Percentiles rank a stretch among this genome's conserved stretches.
Evolutionary conservation across 2,888 invertebrate species (phyloP).

Genomic region (Zhengitettix transpicula): DNA sequence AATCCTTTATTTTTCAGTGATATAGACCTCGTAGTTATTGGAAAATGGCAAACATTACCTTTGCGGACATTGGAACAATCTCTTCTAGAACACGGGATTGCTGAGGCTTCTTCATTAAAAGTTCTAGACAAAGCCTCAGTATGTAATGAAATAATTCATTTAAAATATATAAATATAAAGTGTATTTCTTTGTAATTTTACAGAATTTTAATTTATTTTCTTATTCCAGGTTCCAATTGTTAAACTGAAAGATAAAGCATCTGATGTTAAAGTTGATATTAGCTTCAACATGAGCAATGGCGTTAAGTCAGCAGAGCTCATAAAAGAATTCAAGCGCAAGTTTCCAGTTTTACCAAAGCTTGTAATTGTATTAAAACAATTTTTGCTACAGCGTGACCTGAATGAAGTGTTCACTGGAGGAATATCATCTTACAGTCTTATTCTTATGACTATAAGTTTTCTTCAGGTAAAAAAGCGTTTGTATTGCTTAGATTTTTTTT

Average conservation of each 20-base stretch:
- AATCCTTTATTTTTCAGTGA: conserved; percentile 32
- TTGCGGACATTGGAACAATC: conserved; percentile 82
- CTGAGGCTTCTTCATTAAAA: conserved; percentile 78
- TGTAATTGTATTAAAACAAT: conserved; percentile 96
- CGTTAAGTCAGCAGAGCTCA: conserved; percentile 89
- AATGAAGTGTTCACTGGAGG: conserved; percentile 99
- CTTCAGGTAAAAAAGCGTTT: conserved; percentile 40
- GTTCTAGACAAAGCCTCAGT: conserved; percentile 94
- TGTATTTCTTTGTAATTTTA: neutral
- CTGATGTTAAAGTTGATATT: conserved; percentile 91
- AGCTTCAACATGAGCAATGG: conserved; percentile 99
- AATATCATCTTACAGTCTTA: conserved; percentile 95
- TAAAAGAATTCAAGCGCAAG: conserved; percentile 73
- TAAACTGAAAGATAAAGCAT: conserved; percentile 77
- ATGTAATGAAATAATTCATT: conserved; percentile 18
- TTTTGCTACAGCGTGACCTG: conserved; percentile 89
- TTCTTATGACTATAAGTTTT: conserved; percentile 96
- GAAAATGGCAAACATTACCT: conserved; percentile 83
- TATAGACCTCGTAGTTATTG: conserved; percentile 56
- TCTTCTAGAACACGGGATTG: conserved; percentile 75
- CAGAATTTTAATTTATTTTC: neutral
- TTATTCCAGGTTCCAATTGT: conserved; percentile 69
- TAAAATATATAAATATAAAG: neutral
- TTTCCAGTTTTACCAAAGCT: conserved; percentile 86
- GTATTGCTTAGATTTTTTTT: neutral